Base-by-base conservation (phyloP, 2,888 invertebrate genomes). In the Proisotoma minuta region DNA sequence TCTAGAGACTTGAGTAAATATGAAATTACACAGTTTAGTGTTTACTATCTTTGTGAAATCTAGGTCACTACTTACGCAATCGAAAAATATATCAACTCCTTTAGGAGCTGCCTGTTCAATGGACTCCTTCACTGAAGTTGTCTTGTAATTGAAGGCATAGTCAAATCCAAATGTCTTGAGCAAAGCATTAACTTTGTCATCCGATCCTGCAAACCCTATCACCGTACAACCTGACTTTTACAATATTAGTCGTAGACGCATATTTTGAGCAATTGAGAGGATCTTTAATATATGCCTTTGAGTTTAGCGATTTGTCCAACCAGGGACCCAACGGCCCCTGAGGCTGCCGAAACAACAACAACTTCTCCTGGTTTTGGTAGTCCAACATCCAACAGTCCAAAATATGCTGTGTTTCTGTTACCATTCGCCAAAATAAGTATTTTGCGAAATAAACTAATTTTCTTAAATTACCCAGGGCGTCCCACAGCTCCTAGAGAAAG, bases 251-350 rank as follows among this genome's bases (percentile, higher is more conserved):
- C n/a, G n/a, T n/a, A n/a, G n/a, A n/a, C n/a, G n/a, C n/a, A n/a
- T 10, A n/a, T 39, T 22, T 4, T 24, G 47, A n/a, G 18, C 26
- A 29, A 24, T 8, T n/a, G n/a, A n/a, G 15, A 34, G 8, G 34
- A 34, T 15, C 34, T 15, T 10, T 10, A 34, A 40, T 52, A 5
- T 5, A 49, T 2, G 52, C 83, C 86, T 77, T 84, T 81, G 52
- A 85, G 82, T 78, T 88, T 89, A 1, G 84, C 89, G 66, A 89
- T 86, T 80, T 89, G 89, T 1, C 88, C 89, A 24, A 88, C 89
- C 52, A 85, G 82, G 62, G 83, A 85, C 5, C 89, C 89, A n/a
- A 89, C 88, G 47, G 88, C 88, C 23, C 89, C 89, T 26, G 86
- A 88, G n/a, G 88, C 89, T 8, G 85, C 85, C 39, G 84, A 85